These are phyloP conservation scores for Acanthiza pusilla DNA, from an alignment of 2,797 vertebrate species.

Conservation along the genomic window DNA sequence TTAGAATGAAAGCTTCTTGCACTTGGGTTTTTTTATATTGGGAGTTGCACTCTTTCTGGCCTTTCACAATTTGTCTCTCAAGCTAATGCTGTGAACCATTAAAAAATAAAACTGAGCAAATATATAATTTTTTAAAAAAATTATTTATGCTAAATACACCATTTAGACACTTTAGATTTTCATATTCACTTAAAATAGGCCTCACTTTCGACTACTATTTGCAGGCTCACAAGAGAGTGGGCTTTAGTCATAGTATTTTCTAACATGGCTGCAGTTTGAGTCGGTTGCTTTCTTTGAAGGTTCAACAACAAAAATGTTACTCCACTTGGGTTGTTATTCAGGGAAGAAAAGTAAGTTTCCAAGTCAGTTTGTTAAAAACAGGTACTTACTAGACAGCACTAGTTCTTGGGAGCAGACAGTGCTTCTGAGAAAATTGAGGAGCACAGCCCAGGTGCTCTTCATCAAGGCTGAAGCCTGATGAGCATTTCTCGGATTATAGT, in stretches of 20 bases:
- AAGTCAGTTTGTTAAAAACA: neutral
- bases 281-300: fast-evolving
- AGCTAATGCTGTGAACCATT: neutral
- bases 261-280: fast-evolving
- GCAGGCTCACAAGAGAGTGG: neutral
- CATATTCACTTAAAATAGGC: neutral
- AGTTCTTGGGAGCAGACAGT: neutral
- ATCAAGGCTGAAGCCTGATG: neutral
- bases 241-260: neutral
- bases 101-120: neutral
- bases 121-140: neutral
- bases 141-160: neutral
- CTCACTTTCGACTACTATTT: neutral
- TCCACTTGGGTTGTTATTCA: neutral
- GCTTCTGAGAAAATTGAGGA: too few relatives aligned
- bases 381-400: neutral
- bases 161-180: neutral
- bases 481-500: neutral
- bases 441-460: neutral
- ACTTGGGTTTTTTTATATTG: neutral
- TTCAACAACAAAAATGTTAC: neutral
- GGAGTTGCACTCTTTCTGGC: neutral
- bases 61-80: neutral
- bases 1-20: neutral
- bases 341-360: neutral